These are phyloP conservation scores for Coreoperca whiteheadi DNA, from an alignment of 2,113 vertebrate genomes.

Conservation along the genomic window DNA sequence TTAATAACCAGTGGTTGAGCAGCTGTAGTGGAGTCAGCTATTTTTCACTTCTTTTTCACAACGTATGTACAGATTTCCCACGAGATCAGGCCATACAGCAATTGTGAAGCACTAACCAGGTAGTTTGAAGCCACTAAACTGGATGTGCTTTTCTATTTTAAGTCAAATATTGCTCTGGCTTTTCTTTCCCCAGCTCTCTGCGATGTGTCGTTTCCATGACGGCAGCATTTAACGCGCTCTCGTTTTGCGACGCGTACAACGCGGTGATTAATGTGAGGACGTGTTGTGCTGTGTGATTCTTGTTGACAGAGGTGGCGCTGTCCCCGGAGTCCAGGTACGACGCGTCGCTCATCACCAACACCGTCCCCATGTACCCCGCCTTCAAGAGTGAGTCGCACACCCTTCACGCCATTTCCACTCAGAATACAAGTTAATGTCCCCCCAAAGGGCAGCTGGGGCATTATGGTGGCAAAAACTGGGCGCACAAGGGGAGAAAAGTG, in stretches of 20 bases:
- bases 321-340: constrained; percentile 91
- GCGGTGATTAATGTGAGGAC: too few species aligned
- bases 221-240: background rate
- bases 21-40: too few species aligned
- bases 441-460: too few species aligned
- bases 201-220: background rate
- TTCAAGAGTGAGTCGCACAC: constrained; percentile 92
- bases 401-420: too few species aligned
- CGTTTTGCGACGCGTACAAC: background rate
- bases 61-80: background rate
- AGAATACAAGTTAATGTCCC: background rate
- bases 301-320: constrained; percentile 89
- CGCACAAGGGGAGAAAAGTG: too few species aligned
- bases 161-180: too few species aligned
- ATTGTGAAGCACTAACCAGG: background rate
- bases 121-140: too few species aligned
- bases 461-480: background rate
- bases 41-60: background rate
- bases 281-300: constrained; percentile 7
- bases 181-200: background rate
- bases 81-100: background rate
- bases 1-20: background rate
- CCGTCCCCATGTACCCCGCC: constrained; percentile 94
- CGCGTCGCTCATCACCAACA: constrained; percentile 94
- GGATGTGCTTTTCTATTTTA: background rate